A percentile compares a stretch with the other conserved stretches of the same genome.
Evolutionary conservation across 1,140 invertebrate genomes (phyloP).

Genomic region (Leptopilina boulardi): DNA sequence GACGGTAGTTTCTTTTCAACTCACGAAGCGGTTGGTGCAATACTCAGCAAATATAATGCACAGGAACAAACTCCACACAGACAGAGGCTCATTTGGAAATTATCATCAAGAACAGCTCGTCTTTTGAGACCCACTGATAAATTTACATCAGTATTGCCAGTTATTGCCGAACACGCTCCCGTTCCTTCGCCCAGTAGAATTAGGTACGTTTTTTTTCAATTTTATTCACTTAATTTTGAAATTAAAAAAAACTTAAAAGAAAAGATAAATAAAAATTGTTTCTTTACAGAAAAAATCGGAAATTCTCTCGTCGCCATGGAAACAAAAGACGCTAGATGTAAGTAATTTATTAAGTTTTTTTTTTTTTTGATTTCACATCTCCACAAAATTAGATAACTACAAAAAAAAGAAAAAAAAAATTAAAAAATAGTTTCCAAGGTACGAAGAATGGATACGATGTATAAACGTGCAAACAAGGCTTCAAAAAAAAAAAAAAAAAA

Average conservation of each 20-base stretch:
- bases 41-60: constrained; percentile 83
- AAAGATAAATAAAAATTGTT: neutral
- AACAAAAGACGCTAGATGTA: constrained; percentile 69
- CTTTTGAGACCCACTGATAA: constrained; percentile 85
- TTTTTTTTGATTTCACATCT: constrained; percentile 26
- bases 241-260: too few species aligned
- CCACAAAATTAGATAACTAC: constrained; percentile 12
- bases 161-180: constrained; percentile 82
- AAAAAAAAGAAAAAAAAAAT: constrained; percentile 16
- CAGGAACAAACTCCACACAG: constrained; percentile 82
- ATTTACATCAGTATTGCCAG: constrained; percentile 83
- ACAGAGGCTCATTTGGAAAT: constrained; percentile 85
- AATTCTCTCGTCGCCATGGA: constrained; percentile 68
- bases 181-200: constrained; percentile 76
- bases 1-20: constrained; percentile 80
- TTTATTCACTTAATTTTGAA: neutral
- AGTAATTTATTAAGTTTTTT: constrained; percentile 38
- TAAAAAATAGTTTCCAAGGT: constrained; percentile 29
- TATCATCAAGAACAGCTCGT: constrained; percentile 81
- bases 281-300: constrained; percentile 67
- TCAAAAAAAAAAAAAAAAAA: neutral
- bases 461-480: constrained; percentile 6
- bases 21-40: constrained; percentile 78
- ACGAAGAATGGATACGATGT: constrained; percentile 4
- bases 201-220: constrained; percentile 67